A percentile compares a stretch with the other conserved stretches of the same genome.
Conservation (phyloP, 1,140 invertebrate genomes). For the Drosophila bocqueti region DNA sequence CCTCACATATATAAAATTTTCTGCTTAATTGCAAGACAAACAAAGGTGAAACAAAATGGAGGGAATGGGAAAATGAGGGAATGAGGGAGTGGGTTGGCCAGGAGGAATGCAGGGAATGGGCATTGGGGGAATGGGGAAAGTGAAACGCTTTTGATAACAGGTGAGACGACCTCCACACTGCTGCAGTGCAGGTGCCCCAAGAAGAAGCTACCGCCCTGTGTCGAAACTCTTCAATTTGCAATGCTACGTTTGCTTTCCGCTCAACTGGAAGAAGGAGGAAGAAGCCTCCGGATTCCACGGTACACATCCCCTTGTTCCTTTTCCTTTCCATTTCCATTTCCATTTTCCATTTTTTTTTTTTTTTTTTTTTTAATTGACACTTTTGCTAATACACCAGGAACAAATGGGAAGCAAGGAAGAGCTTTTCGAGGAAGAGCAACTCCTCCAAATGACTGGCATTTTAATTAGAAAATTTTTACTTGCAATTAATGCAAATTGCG, state of each 20-base stretch:
- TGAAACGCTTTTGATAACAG: conserved; percentile 43
- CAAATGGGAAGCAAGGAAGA: conserved; percentile 7
- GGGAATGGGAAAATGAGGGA: too few species aligned
- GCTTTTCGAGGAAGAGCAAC: not conserved
- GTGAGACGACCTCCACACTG: conserved; percentile 9
- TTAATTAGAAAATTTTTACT: conserved; percentile 84
- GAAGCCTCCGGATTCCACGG: conserved; percentile 16
- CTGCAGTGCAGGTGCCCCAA: conserved; percentile 24
- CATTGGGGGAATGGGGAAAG: not conserved
- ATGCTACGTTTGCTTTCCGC: conserved; percentile 73
- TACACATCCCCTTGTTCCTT: not conserved
- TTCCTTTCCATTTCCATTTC: not conserved
- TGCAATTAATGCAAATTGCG: conserved; percentile 84
- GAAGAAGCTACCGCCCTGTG: not conserved
- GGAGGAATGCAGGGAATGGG: not conserved
- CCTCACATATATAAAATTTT: conserved; percentile 30
- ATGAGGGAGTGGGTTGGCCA: not conserved
- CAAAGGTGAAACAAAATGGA: conserved; percentile 5
- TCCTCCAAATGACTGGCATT: conserved; percentile 73
- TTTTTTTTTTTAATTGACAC: conserved; percentile 75
- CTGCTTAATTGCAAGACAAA: conserved; percentile 56
- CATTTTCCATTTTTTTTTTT: too few species aligned
- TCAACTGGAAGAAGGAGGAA: conserved; percentile 63
- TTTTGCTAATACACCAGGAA: conserved; percentile 64
- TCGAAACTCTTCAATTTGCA: conserved; percentile 55